These are phyloP conservation scores for Lacerta bilineata DNA, from an alignment of 2,797 vertebrate species.

Conservation along the genomic window DNA sequence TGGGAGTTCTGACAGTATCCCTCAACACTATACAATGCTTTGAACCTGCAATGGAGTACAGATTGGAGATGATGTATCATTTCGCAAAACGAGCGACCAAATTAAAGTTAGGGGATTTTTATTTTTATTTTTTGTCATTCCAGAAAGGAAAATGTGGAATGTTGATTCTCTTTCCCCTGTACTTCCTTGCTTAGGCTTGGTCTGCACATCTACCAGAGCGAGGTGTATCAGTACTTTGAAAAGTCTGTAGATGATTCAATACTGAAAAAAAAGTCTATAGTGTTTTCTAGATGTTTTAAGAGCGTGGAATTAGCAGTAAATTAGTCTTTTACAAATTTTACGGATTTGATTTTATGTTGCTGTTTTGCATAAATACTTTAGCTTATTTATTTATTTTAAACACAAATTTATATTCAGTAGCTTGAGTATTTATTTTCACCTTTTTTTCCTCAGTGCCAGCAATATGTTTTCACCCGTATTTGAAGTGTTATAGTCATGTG, in stretches of 20 bases:
- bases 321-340: background rate
- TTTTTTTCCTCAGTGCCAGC: background rate
- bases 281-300: background rate
- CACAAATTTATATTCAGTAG: background rate
- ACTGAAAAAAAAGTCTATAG: background rate
- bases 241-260: background rate
- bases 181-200: background rate
- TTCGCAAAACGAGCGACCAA: slow-evolving; percentile 42
- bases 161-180: background rate
- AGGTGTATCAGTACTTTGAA: background rate
- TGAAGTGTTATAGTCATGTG: rapidly evolving
- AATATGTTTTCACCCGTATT: background rate
- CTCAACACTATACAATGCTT: slow-evolving; percentile 43
- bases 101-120: slow-evolving; percentile 13
- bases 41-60: background rate
- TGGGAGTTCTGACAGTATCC: slow-evolving; percentile 12
- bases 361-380: background rate
- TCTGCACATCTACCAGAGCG: background rate
- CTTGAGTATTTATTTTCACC: slow-evolving; percentile 10
- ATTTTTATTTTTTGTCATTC: background rate
- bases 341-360: background rate
- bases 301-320: background rate
- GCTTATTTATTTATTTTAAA: background rate
- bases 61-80: slow-evolving; percentile 7
- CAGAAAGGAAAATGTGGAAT: background rate